A percentile compares a stretch with the other conserved stretches of the same genome.
Conservation (phyloP, 2,113 vertebrate species). For the Anser cygnoides region DNA sequence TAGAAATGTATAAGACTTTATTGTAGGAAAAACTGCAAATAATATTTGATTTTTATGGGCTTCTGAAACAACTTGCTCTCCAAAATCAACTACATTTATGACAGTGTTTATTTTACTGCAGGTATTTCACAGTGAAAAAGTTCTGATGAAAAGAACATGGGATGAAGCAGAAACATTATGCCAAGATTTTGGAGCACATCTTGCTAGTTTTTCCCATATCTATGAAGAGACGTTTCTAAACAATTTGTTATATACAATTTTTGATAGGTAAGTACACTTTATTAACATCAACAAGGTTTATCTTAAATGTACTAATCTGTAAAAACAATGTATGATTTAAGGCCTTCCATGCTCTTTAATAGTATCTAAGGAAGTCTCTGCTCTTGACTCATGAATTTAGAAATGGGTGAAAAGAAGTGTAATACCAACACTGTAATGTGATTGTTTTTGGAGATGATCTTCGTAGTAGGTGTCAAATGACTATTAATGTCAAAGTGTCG, state of each 20-base stretch:
- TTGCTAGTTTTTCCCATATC: constrained; percentile 90
- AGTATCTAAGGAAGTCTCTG: background rate
- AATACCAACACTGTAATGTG: background rate
- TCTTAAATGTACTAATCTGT: background rate
- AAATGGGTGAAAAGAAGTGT: background rate
- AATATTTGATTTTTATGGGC: background rate
- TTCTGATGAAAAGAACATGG: constrained; percentile 92
- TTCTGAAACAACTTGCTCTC: background rate
- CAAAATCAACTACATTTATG: background rate
- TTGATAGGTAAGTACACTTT: constrained; percentile 83
- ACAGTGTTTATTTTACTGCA: constrained; percentile 60
- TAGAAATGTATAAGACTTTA: background rate
- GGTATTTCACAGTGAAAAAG: constrained; percentile 94
- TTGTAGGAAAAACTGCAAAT: background rate
- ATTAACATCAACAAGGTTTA: background rate
- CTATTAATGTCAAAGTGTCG: background rate
- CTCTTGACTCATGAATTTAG: background rate
- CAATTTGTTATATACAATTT: constrained; percentile 85
- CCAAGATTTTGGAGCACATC: constrained; percentile 89
- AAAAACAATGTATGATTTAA: background rate
- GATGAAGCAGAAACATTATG: constrained; percentile 91
- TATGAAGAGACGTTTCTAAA: constrained; percentile 91
- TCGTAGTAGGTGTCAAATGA: background rate
- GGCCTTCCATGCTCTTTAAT: background rate
- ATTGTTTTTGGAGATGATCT: background rate